Evolutionary conservation across 2,888 invertebrate genomes (phyloP), one percentile per base, ranked within the genome.

Genomic region (Hypolimnas misippus): DNA sequence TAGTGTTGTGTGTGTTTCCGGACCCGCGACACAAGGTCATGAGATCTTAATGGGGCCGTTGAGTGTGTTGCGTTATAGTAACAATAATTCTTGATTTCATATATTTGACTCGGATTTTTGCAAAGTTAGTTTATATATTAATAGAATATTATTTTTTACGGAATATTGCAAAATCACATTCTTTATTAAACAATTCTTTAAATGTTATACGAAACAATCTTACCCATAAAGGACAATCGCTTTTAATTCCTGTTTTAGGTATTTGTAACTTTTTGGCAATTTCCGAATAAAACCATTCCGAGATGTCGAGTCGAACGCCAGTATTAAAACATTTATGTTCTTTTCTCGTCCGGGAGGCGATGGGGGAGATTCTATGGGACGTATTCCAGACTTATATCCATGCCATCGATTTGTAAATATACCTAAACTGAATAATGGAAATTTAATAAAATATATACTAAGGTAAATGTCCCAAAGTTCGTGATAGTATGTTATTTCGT

Each of bases 301-400:
- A 0, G 98, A 97, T 0, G 98, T 84, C 0, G 98, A 98, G 85
- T 98, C 98, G 74, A 97, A 96, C 0, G 97, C 98, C 68, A 97
- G 94, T 92, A 98, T 97, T 0, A 98, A 82, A 0, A 98, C 94
- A 79, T 97, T 97, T 46, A 82, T 17, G 0, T 74, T 68, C 3
- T 79, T 68, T 25, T 76, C 76, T 7, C 78, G 65, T 0, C 74
- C 72, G 0, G 60, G 62, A 0, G 78, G 78, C 0, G 73, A 35
- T 0, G 66, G 42, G 3, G 72, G 68, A 1, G 63, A 51, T 2
- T 78, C 72, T 0, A 73, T 54, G 0, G 69, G 73, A 0, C 88
- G 79, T 63, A 83, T 76, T 0, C 89, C 89, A 1, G 79, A 63
- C 0, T 75, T 73, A 62, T 81, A 76, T 0, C 90, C 90, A 0